These are phyloP conservation scores for Callithrix jacchus DNA, from an alignment of 2,113 vertebrate species.

Conservation along the genomic window DNA sequence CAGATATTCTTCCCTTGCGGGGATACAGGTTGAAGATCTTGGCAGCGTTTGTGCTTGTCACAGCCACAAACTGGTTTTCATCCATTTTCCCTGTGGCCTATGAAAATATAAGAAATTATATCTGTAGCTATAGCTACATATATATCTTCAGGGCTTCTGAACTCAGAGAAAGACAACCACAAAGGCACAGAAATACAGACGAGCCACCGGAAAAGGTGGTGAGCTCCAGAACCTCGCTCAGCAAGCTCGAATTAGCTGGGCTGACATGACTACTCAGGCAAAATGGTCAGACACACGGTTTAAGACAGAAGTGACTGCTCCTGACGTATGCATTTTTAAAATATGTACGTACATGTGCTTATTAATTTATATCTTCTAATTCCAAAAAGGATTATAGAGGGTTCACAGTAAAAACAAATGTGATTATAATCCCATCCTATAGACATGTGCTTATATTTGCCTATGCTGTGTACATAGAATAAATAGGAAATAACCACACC, in stretches of 20 bases:
- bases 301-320: background rate
- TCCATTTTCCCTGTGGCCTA: conserved; percentile 99
- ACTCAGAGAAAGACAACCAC: background rate
- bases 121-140: background rate
- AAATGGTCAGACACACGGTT: background rate
- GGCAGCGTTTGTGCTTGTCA: conserved; percentile 98
- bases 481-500: background rate
- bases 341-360: background rate
- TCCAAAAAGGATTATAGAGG: background rate
- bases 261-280: background rate
- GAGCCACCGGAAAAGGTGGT: no score
- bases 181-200: background rate
- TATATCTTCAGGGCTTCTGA: background rate
- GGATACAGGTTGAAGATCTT: conserved; percentile 99
- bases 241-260: background rate
- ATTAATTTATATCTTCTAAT: background rate
- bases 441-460: background rate
- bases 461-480: background rate
- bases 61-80: conserved; percentile 98
- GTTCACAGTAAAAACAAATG: background rate
- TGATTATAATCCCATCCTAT: background rate
- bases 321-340: background rate
- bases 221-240: background rate
- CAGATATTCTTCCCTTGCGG: conserved; percentile 95
- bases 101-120: conserved; percentile 33